Base-by-base conservation (phyloP, 2,797 vertebrate genomes). In the Eulemur coronatus region DNA sequence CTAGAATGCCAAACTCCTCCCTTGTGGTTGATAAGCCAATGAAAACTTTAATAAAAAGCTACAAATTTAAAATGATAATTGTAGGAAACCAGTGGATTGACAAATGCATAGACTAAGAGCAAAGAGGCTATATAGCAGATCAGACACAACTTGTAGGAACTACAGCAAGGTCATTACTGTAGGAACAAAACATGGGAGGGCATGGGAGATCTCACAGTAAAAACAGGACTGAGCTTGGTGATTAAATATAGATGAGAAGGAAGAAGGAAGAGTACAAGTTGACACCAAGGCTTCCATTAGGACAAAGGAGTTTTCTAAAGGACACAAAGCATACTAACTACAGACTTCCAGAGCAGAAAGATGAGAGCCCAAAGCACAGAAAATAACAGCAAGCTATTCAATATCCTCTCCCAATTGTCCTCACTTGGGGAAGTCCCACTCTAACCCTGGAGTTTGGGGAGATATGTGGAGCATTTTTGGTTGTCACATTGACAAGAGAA, bases 361-460 rank as follows among this genome's bases (percentile, higher is more conserved):
- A 43, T 14, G 1, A 41, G 43, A 14, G 4, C n/a, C 65, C 55
- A 24, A 41, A 50, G 10, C 30, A 30, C 14, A 61, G 22, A 72
- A 1, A 50, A 24, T 35, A 6, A 13, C 4, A 30, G 7, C 52
- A n/a, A 5, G 15, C 10, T 63, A 17, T 1, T 18, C 14, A 0
- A 24, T 18, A 0, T n/a, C 48, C 38, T 24, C 28, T 73, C 28
- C 9, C 30, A 22, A 0, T 24, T 22, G 1, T 35, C 20, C 38
- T 87, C 20, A 13, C 5, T 1, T 50, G 4, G 61, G 7, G 2
- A 9, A 43, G 28, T 13, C 24, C 17, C 63, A 41, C 50, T 41
- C n/a, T 7, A 57, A 4, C 15, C 1, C n/a, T 35, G 7, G 7
- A 61, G 26, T 41, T 22, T 17, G 18, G 3, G 48, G 13, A 82